Evolutionary conservation across 2,113 vertebrate species (phyloP), one percentile per base, ranked within the genome.

Genomic region (Melanerpes formicivorus): DNA sequence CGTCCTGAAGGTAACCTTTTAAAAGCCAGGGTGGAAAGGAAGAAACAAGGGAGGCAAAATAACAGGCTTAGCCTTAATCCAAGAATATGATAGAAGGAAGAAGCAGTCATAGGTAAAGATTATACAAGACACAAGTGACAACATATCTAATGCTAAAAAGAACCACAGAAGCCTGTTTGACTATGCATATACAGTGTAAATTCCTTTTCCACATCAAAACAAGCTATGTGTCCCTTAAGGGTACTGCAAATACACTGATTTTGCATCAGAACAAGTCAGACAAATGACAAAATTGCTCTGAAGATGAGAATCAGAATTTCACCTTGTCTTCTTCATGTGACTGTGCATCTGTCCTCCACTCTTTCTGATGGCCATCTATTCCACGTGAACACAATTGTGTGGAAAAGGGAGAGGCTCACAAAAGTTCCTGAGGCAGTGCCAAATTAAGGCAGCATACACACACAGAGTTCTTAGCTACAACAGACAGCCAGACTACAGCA

Each of bases 171-270:
- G 26, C 58, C 40, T 88, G 27, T 85, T 62, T 88, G 40, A 84
- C 32, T 82, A 32, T 3, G 12, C 42, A 40, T 55, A 42, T 32
- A 34, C 6, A 64, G n/a, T 5, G 4, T 60, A 63, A 93, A 74
- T 74, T 87, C 46, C 27, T 17, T 60, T 77, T 93, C 82, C 0
- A 2, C 69, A 74, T 71, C 82, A 83, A 74, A 69, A 62, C 25
- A 90, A 93, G 58, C 22, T 63, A 2, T 55, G 55, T 60, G 5
- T 59, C 34, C 44, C 69, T 63, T 62, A 65, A 65, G 27, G 18
- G 15, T 83, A 54, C 44, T 54, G 37, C 27, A 87, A 48, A 84
- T 89, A 89, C 22, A 54, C 30, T 40, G 64, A 79, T 92, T 93
- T 70, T 84, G 34, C 79, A 82, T 48, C 77, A 79, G 54, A 63